phyloP scores from a whole-genome alignment of 2,797 vertebrate species.

The Takifugu rubripes region DNA sequence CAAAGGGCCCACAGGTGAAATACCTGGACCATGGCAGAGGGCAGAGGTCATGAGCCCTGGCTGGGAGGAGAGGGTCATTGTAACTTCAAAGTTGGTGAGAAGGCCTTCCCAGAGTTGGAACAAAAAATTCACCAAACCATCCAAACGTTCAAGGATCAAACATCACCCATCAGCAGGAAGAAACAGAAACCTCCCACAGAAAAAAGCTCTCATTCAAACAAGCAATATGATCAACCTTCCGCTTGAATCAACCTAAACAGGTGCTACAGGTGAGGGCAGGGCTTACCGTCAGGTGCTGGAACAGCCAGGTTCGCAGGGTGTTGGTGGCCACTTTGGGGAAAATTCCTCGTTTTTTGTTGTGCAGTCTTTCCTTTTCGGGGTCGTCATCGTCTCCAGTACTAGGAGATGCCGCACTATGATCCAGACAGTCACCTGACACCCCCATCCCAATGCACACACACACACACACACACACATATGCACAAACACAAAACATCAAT shows the following conservation, averaged over 20 bases:
- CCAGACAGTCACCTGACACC: conserved; percentile 85
- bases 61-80: not conserved
- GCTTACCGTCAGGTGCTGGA: conserved; percentile 95
- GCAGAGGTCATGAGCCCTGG: conserved; percentile 22
- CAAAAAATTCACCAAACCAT: not conserved
- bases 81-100: conserved; percentile 10
- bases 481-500: no score
- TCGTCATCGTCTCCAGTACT: conserved; percentile 94
- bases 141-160: conserved; percentile 1
- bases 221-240: not conserved
- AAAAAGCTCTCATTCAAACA: not conserved
- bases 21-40: conserved; percentile 8
- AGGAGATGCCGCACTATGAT: conserved; percentile 87
- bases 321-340: conserved; percentile 98
- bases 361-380: conserved; percentile 90
- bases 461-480: not conserved
- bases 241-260: no score
- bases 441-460: not conserved
- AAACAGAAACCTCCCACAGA: not conserved
- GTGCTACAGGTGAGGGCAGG: no score
- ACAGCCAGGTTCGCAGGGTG: conserved; percentile 97
- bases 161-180: no score
- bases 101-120: not conserved
- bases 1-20: conserved; percentile 15
- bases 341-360: conserved; percentile 96